A percentile compares a stretch with the other conserved stretches of the same genome.
Evolutionary conservation across 1,140 invertebrate species (phyloP).

Genomic region (Solenopsis invicta): DNA sequence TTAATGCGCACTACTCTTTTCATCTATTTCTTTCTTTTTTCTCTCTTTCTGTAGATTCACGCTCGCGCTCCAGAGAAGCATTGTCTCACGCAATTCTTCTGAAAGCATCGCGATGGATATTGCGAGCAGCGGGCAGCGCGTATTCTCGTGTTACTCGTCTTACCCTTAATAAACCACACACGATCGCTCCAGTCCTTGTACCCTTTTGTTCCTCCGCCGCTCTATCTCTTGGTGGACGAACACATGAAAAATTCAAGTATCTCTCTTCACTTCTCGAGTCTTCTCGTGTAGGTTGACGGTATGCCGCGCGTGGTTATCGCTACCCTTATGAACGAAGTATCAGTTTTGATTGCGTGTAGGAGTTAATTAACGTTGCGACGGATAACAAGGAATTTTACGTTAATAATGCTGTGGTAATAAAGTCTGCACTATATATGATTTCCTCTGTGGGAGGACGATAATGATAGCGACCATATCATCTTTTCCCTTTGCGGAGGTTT

Average conservation of each 20-base stretch:
- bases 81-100: conserved; percentile 51
- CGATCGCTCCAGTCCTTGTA: neutral
- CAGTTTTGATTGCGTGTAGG: conserved; percentile 35
- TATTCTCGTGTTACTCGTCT: conserved; percentile 5
- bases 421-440: conserved; percentile 6
- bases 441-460: neutral
- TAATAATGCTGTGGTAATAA: conserved; percentile 28
- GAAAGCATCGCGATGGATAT: conserved; percentile 33
- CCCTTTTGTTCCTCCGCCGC: neutral
- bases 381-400: conserved; percentile 35
- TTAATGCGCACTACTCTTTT: neutral
- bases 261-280: neutral
- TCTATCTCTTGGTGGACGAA: conserved; percentile 5
- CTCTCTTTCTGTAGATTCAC: neutral
- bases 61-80: conserved; percentile 11
- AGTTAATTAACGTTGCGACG: conserved; percentile 41
- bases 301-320: neutral
- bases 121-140: neutral
- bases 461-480: neutral
- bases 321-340: conserved; percentile 2
- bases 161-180: conserved; percentile 32
- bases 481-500: neutral
- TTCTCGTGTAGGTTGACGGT: neutral
- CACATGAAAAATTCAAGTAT: conserved; percentile 51
- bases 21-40: neutral